Evolutionary conservation across 2,113 vertebrate genomes (phyloP), one percentile per base, ranked within the genome.

Genomic region (Crocuta crocuta): DNA sequence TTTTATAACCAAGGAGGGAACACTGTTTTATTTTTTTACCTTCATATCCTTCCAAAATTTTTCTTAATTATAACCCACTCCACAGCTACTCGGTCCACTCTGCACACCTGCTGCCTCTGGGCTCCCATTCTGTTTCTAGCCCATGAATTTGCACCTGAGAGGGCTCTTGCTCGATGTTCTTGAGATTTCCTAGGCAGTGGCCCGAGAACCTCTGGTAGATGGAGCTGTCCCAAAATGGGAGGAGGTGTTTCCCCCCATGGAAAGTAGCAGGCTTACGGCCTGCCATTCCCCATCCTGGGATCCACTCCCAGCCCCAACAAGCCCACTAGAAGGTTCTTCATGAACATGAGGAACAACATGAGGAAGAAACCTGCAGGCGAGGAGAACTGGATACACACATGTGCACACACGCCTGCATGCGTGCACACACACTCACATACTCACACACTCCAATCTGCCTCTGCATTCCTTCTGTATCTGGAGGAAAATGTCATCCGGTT

Each of bases 401-500:
- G 65, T 10, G 4, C 4, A 0, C 31, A 35, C 35, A n/a, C 10
- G 83, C 35, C 48, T 55, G 26, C 23, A 45, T 6, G 23, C n/a
- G 15, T 28, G 11, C 28, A 5, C 11, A 7, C 28, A 43, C 23
- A 19, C 5, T 5, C 33, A 11, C 9, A 13, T 12, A 43, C 7
- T 4, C 43, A 76, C 2, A 2, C 79, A 10, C 68, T 2, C 39
- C 28, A 10, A 53, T 43, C 70, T 35, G 68, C 53, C 79, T 81
- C 87, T 48, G 53, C 21, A 5, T 63, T 24, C 73, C 68, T 39
- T 39, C 92, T 66, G 33, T 31, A 28, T 86, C 78, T 39, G 6
- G 81, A 93, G 79, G 81, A 86, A 94, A 92, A 84, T 82, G 61
- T 80, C 97, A 96, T 68, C 35, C 16, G 0, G n/a, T 91, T 28